These are phyloP conservation scores for Drosophila trapezifrons DNA, from an alignment of 1,140 invertebrate species.

Conservation along the genomic window DNA sequence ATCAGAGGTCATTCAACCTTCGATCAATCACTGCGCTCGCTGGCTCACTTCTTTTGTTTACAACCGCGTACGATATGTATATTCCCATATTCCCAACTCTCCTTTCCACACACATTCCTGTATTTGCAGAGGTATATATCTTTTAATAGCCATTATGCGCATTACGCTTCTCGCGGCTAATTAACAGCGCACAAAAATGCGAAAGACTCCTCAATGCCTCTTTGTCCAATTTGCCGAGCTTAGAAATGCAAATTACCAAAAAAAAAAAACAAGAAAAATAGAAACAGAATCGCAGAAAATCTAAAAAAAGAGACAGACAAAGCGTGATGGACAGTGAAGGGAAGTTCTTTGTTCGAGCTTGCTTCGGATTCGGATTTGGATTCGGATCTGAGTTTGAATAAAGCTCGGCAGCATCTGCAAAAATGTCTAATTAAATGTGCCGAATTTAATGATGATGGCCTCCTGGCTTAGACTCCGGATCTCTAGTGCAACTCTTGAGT, in stretches of 20 bases:
- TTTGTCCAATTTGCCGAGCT: slow-evolving; percentile 65
- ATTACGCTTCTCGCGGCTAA: slow-evolving; percentile 63
- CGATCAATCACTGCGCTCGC: slow-evolving; percentile 64
- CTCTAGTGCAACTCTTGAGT: slow-evolving; percentile 28
- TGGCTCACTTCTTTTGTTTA: slow-evolving; percentile 50
- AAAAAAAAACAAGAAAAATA: slow-evolving; percentile 2
- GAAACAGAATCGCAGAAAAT: neutral
- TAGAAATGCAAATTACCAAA: slow-evolving; percentile 74
- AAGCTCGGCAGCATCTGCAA: slow-evolving; percentile 19
- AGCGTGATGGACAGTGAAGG: slow-evolving; percentile 65
- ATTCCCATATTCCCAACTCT: slow-evolving; percentile 11
- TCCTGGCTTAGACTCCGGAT: slow-evolving; percentile 44
- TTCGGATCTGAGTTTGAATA: slow-evolving; percentile 18
- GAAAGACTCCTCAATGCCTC: slow-evolving; percentile 53
- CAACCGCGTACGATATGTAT: slow-evolving; percentile 20
- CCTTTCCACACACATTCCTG: slow-evolving; percentile 29
- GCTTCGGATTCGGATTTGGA: slow-evolving; percentile 22
- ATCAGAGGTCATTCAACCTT: slow-evolving; percentile 62
- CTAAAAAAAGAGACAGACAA: slow-evolving; percentile 6
- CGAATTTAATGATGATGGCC: slow-evolving; percentile 59
- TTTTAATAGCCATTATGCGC: slow-evolving; percentile 58
- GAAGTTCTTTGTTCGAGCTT: slow-evolving; percentile 71
- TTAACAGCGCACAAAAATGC: slow-evolving; percentile 63
- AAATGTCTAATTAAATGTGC: slow-evolving; percentile 62
- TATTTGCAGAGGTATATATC: slow-evolving; percentile 29